Base-by-base conservation (phyloP, 2,113 vertebrate species). In the Scomber japonicus region DNA sequence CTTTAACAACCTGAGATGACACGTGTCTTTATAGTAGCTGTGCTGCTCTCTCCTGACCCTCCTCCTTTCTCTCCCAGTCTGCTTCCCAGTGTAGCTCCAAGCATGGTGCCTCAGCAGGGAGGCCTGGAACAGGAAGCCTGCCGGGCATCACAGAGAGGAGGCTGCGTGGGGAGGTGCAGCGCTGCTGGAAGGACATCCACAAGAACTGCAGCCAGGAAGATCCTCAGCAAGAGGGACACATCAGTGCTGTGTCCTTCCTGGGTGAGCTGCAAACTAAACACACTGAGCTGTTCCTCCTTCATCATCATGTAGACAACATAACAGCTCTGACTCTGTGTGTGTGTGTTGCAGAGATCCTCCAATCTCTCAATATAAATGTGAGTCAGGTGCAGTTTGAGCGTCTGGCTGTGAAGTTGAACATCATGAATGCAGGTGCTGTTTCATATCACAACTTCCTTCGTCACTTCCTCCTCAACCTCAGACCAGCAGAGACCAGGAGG, bases 141-240 rank as follows among this genome's bases (percentile, higher is more conserved):
- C 13, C 11, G 56, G 72, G 71, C 72, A 63, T 40, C 63, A 11
- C 48, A 2, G 95, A 95, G 88, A 87, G 55, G 54, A 94, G 81
- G 70, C 83, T 96, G 44, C 87, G 85, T 3, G 87, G 57, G 62
- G 84, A 40, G 7, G 61, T 96, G 0, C 91, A 90, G 1, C 64
- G 79, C 71, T 94, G 90, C 76, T 96, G 96, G 95, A 94, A 80
- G 6, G 79, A 89, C 13, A 84, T 96, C 17, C 86, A 95, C 71
- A 93, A 77, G 51, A 91, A 79, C 0, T 96, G 93, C 80, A 79
- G 81, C 51, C 81, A 94, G 54, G 86, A 74, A 31, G 96, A 96
- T 68, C 5, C 8, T 8, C 61, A 81, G 15, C 78, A 72, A 21
- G 73, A 55, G 1, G 95, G 95, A 54, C 85, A 92, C 76, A 88